Conservation (phyloP, 2,113 vertebrate species). For the Pogonocichla stellata region DNA sequence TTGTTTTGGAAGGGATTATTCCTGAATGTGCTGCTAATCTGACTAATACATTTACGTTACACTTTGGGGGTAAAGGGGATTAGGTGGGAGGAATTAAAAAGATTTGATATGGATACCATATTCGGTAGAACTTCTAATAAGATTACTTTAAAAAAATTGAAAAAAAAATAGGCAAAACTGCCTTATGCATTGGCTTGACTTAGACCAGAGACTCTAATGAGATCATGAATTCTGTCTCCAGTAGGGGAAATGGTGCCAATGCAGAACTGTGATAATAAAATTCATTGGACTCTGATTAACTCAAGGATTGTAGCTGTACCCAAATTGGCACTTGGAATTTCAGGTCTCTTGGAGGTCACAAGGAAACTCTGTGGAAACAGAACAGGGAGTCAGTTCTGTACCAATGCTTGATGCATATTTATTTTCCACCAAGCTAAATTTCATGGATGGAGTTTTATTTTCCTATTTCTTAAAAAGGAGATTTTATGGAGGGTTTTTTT, state of each 20-base stretch:
- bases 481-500: constrained; percentile 28
- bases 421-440: constrained; percentile 8
- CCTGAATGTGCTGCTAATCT: constrained; percentile 45
- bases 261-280: constrained; percentile 19
- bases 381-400: background rate
- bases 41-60: constrained; percentile 25
- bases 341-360: background rate
- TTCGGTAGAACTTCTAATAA: constrained; percentile 50
- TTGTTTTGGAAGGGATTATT: constrained; percentile 40
- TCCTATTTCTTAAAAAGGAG: constrained; percentile 36
- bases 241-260: constrained; percentile 3
- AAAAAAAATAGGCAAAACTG: background rate
- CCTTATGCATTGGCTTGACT: constrained; percentile 10
- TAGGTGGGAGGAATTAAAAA: constrained; percentile 51
- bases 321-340: constrained; percentile 3
- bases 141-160: background rate
- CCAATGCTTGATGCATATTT: background rate
- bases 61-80: constrained; percentile 39
- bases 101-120: constrained; percentile 60
- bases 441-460: constrained; percentile 41
- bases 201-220: constrained; percentile 51
- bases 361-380: background rate
- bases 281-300: constrained; percentile 36
- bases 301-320: background rate
- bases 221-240: constrained; percentile 26